Evolutionary conservation across 2,888 invertebrate species (phyloP).

Genomic region (Drosophila paranaensis): DNA sequence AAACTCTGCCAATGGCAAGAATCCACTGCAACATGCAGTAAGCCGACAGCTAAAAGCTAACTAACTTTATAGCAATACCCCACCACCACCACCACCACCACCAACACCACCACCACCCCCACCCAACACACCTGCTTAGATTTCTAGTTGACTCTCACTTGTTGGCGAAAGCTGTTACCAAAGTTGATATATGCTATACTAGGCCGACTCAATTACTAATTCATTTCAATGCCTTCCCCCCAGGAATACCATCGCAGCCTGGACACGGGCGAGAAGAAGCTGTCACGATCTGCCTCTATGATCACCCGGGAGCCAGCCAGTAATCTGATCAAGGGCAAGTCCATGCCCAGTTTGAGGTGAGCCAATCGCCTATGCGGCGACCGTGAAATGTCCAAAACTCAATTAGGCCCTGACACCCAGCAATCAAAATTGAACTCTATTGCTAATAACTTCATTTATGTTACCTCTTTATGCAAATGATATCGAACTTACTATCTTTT

Average conservation of each 20-base stretch:
- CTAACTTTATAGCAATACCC: slow-evolving; percentile 28
- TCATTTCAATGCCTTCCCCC: no score
- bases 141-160: slow-evolving; percentile 4
- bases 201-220: not conserved
- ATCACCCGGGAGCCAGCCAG: slow-evolving; percentile 88
- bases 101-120: slow-evolving; percentile 36
- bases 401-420: slow-evolving; percentile 44
- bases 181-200: slow-evolving; percentile 16
- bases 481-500: slow-evolving; percentile 55
- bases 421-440: slow-evolving; percentile 18
- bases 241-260: slow-evolving; percentile 93
- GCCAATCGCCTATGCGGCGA: not conserved
- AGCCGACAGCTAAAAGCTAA: slow-evolving; percentile 62
- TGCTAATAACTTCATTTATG: slow-evolving; percentile 25
- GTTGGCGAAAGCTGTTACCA: slow-evolving; percentile 13
- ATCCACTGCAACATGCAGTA: slow-evolving; percentile 89
- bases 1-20: slow-evolving; percentile 85
- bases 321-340: slow-evolving; percentile 96
- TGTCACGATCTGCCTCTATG: slow-evolving; percentile 90
- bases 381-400: not conserved
- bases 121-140: slow-evolving; percentile 27
- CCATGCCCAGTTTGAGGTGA: slow-evolving; percentile 98
- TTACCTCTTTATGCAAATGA: slow-evolving; percentile 31
- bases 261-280: slow-evolving; percentile 91
- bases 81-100: slow-evolving; percentile 38